A percentile compares a stretch with the other conserved stretches of the same genome.
phyloP scores from a whole-genome alignment of 2,113 vertebrate species.

The Dicentrarchus labrax region DNA sequence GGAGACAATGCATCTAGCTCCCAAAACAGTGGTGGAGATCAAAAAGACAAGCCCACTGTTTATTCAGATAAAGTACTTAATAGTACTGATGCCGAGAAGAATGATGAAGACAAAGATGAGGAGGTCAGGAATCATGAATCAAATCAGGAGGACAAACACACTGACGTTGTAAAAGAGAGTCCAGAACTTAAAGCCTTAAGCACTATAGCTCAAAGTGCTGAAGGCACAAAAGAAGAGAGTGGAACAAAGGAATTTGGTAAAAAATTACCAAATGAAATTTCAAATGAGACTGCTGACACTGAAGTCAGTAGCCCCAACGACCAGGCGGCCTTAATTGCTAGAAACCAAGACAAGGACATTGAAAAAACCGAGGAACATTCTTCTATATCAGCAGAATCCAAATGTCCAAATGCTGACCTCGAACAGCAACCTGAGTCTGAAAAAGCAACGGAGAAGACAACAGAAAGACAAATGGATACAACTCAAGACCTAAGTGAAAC shows the following conservation, averaged over 20 bases:
- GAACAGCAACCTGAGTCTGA: not conserved
- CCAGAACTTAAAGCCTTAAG: not conserved
- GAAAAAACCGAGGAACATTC: too few species aligned
- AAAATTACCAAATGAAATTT: too few species aligned
- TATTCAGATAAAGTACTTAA: not conserved
- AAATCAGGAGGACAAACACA: constrained; percentile 6
- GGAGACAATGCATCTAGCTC: not conserved
- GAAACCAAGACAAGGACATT: too few species aligned
- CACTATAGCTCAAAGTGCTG: not conserved
- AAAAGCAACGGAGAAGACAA: too few species aligned
- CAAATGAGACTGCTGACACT: too few species aligned
- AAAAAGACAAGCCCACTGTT: constrained; percentile 4
- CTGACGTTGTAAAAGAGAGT: constrained; percentile 7
- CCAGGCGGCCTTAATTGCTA: too few species aligned
- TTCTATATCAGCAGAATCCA: not conserved
- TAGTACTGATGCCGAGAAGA: constrained; percentile 19
- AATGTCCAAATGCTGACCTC: not conserved
- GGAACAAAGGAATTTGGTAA: too few species aligned
- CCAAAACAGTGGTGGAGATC: not conserved
- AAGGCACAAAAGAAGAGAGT: too few species aligned
- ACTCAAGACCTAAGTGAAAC: not conserved
- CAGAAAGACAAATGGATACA: too few species aligned
- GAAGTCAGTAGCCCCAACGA: too few species aligned
- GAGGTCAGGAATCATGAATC: not conserved
- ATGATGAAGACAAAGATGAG: constrained; percentile 10